A percentile compares a stretch with the other conserved stretches of the same genome.
phyloP scores from a whole-genome alignment of 2,797 vertebrate genomes.

The Muscicapa striata region DNA sequence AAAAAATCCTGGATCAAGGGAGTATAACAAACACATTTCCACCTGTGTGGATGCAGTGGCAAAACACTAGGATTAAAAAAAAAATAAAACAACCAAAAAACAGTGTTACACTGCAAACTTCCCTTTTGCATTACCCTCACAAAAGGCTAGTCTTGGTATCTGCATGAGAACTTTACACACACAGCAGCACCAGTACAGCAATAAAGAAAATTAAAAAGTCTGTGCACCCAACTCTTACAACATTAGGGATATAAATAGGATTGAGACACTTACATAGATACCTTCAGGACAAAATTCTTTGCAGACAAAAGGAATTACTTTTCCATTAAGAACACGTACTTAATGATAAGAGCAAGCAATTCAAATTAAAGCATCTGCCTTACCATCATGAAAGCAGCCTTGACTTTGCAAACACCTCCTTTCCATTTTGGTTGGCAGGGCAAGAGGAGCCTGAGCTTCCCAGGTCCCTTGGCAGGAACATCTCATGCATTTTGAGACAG shows the following conservation, averaged over 20 bases:
- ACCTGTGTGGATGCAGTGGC: not conserved
- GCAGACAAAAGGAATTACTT: not conserved
- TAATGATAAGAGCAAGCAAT: not conserved
- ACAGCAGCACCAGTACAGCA: not conserved
- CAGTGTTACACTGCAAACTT: not conserved
- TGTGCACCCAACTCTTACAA: not conserved
- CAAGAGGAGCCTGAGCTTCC: not conserved
- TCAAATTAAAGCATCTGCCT: not conserved
- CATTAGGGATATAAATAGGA: not conserved
- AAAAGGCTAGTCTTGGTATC: not conserved
- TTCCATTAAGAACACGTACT: not conserved
- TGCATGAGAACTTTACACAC: not conserved
- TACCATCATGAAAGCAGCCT: not conserved
- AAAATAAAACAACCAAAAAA: no score
- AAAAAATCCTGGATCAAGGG: not conserved
- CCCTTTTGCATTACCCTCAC: not conserved
- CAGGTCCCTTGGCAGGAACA: not conserved
- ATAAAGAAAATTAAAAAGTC: not conserved
- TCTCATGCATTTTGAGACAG: not conserved
- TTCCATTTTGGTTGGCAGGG: not conserved
- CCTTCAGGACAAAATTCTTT: slow-evolving; percentile 2
- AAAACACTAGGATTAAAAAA: not conserved
- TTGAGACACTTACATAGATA: rapidly evolving
- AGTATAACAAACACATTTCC: not conserved
- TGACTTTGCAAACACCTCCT: not conserved